Conservation (phyloP, 2,797 vertebrate genomes). For the Clarias pachynema region DNA sequence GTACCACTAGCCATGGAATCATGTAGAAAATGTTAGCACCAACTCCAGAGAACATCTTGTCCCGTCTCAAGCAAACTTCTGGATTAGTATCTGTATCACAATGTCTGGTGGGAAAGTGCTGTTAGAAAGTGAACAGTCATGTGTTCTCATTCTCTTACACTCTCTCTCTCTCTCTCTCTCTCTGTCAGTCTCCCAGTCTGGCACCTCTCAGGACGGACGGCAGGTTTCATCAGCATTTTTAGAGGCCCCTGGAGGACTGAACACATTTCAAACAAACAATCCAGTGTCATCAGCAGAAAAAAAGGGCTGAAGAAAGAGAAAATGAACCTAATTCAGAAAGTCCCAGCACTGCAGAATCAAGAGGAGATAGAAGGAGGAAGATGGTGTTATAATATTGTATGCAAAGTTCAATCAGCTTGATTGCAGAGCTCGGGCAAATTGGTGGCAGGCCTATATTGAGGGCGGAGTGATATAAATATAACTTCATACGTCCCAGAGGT, state of each 20-base stretch:
- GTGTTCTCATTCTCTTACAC: slow-evolving; percentile 2
- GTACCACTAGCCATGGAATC: background rate
- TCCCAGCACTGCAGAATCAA: slow-evolving; percentile 50
- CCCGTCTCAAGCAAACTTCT: background rate
- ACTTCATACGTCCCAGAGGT: slow-evolving; percentile 54
- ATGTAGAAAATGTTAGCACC: background rate
- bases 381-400: slow-evolving; percentile 56
- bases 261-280: slow-evolving; percentile 59
- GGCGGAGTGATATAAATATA: slow-evolving; percentile 45
- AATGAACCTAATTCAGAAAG: slow-evolving; percentile 58
- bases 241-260: slow-evolving; percentile 39
- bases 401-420: slow-evolving; percentile 62
- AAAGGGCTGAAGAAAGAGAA: slow-evolving; percentile 49
- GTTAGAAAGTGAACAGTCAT: slow-evolving; percentile 7
- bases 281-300: slow-evolving; percentile 58
- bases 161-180: slow-evolving; percentile 25
- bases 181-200: slow-evolving; percentile 45
- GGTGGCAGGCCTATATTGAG: slow-evolving; percentile 44
- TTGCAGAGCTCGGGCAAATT: slow-evolving; percentile 59
- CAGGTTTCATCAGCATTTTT: slow-evolving; percentile 59
- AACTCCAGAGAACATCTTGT: background rate
- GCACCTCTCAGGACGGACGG: slow-evolving; percentile 47
- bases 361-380: slow-evolving; percentile 23
- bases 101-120: background rate
- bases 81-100: background rate